Evolutionary conservation across 1,140 invertebrate species (phyloP).

Genomic region (Hetaerina americana): DNA sequence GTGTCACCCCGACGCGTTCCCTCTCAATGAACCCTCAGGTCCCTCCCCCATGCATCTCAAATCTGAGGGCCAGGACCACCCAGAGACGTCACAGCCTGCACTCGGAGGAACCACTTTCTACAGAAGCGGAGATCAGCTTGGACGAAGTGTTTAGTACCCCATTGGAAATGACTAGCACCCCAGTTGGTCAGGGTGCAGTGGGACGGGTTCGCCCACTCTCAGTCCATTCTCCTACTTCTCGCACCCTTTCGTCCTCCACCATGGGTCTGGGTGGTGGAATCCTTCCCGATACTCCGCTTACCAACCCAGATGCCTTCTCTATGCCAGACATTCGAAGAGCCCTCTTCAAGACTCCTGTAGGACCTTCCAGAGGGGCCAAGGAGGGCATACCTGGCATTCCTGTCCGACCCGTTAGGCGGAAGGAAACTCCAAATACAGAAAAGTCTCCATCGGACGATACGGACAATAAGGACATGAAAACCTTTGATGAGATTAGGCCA

Average conservation of each 20-base stretch:
- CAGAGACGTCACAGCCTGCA: not conserved
- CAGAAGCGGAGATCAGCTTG: not conserved
- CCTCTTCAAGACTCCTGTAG: slow-evolving; percentile 30
- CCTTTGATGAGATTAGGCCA: not conserved
- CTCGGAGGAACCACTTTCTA: not conserved
- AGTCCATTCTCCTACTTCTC: slow-evolving; percentile 16
- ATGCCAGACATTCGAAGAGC: slow-evolving; percentile 24
- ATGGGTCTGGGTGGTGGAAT: not conserved
- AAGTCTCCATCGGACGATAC: not conserved
- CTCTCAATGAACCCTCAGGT: not conserved
- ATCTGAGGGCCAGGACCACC: not conserved
- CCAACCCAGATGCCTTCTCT: slow-evolving; percentile 24
- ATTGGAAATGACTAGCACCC: not conserved
- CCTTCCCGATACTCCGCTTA: slow-evolving; percentile 22
- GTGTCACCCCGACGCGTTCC: not conserved
- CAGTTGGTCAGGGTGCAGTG: not conserved
- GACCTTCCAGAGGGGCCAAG: slow-evolving; percentile 26
- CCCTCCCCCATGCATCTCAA: not conserved
- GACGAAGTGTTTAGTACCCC: not conserved
- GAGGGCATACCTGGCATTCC: not conserved
- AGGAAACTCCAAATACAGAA: slow-evolving; percentile 5
- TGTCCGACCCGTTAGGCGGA: slow-evolving; percentile 2
- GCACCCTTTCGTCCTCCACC: not conserved
- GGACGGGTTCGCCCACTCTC: slow-evolving; percentile 14
- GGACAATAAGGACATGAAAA: not conserved